Base-by-base conservation (phyloP, 2,797 vertebrate species). In the Pterois miles region DNA sequence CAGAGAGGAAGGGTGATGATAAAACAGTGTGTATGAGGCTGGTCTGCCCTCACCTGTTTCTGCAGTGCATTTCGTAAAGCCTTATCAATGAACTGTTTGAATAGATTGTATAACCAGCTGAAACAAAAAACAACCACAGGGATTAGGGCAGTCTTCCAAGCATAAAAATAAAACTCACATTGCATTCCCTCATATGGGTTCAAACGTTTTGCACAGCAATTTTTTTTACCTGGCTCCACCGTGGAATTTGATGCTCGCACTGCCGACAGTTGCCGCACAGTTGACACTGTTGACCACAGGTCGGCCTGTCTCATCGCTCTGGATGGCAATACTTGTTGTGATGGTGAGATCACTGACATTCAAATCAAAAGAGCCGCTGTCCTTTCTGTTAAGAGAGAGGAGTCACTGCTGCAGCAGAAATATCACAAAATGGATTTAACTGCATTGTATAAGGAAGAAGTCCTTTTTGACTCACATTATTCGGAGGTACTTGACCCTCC, bases 71-170 rank as follows among this genome's bases (percentile, higher is more conserved):
- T 83, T 16, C 80, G 80, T 54, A 96, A 64, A 22, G 82, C 89
- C 72, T 93, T 92, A 7, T 93, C 78, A 54, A 95, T 75, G 63
- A 78, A 93, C 0, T 18, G 50, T 5, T 2, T 82, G 76, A 96
- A 96, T 70, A 95, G 93, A 84, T 95, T 96, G 90, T 95, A 95
- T 57, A 96, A 83, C 95, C 95, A 96, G 79, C 95, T 96, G 82
- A 20, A 86, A 88, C 1, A 71, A 22, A 85, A 53, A 83, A 14
- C 3, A 60, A 59, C 2, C 56, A 66, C 11, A 40, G 56, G 8
- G 27, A 5, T 86, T 16, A 69, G 11, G 20, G 25, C 60, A 29
- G 7, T 8, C 7, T 8, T 23, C 33, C n/a, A 11, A 31, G 36
- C 36, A 5, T 5, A n/a, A 36, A 36, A 5, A 40, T 20, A n/a